A percentile compares a stretch with the other conserved stretches of the same genome.
Evolutionary conservation across 2,797 vertebrate genomes (phyloP).

Genomic region (Ctenochaetus hawaiiensis): DNA sequence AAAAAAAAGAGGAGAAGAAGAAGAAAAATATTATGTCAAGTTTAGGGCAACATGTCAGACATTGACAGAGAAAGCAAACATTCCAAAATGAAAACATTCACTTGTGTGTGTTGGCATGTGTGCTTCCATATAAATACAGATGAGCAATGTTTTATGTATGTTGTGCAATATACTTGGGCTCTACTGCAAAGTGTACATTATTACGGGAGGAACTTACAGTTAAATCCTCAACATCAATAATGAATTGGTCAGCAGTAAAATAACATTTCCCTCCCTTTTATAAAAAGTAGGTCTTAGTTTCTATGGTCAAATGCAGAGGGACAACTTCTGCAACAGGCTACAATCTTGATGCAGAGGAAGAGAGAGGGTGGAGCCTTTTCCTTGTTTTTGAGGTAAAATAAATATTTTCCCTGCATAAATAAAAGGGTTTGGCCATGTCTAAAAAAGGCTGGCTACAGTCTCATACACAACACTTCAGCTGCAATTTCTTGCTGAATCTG

Average conservation of each 20-base stretch:
- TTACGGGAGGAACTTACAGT: slow-evolving; percentile 46
- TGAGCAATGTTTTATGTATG: slow-evolving; percentile 22
- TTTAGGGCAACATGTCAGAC: slow-evolving; percentile 44
- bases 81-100: slow-evolving; percentile 39
- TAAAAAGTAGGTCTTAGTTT: slow-evolving; percentile 53
- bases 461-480: slow-evolving; percentile 58
- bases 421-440: slow-evolving; percentile 60
- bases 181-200: slow-evolving; percentile 17
- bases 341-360: slow-evolving; percentile 68
- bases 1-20: neutral
- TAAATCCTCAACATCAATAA: slow-evolving; percentile 57
- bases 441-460: slow-evolving; percentile 62
- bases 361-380: slow-evolving; percentile 76
- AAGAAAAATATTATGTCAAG: slow-evolving; percentile 13
- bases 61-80: slow-evolving; percentile 47
- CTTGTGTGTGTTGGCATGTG: slow-evolving; percentile 43
- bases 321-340: slow-evolving; percentile 64
- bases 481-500: slow-evolving; percentile 68
- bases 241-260: slow-evolving; percentile 52
- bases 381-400: slow-evolving; percentile 83
- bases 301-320: slow-evolving; percentile 43
- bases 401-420: slow-evolving; percentile 79
- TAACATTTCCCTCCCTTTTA: slow-evolving; percentile 56
- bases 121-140: slow-evolving; percentile 31
- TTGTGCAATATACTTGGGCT: slow-evolving; percentile 20